A percentile compares a stretch with the other conserved stretches of the same genome.
Conservation (phyloP, 2,113 vertebrate species). For the Colistium nudipinnis region DNA sequence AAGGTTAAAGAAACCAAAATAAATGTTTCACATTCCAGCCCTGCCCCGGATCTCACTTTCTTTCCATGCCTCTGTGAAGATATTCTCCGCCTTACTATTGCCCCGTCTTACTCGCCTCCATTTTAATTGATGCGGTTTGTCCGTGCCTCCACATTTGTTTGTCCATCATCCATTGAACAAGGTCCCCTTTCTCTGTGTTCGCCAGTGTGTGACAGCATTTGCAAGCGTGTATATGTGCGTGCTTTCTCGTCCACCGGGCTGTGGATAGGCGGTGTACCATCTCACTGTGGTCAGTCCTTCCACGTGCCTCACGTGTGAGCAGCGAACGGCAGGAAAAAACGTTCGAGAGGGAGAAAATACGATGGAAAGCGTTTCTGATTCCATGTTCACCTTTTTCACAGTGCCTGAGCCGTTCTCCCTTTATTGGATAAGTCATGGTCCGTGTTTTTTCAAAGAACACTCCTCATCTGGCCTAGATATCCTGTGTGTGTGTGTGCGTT, state of each 20-base stretch:
- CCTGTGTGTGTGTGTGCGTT: not conserved
- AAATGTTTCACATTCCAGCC: constrained; percentile 25
- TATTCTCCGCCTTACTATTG: not conserved
- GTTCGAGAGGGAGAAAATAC: constrained; percentile 2
- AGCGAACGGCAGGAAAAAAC: constrained; percentile 13
- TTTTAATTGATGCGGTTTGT: constrained; percentile 37
- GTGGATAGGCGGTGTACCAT: constrained; percentile 12
- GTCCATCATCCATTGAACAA: constrained; percentile 41
- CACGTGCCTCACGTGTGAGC: constrained; percentile 3
- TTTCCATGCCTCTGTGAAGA: not conserved
- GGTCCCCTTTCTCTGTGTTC: constrained; percentile 55
- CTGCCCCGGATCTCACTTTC: not conserved
- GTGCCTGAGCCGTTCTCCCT: constrained; percentile 23
- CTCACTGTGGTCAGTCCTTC: constrained; percentile 2
- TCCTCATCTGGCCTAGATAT: constrained; percentile 57
- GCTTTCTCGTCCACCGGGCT: not conserved
- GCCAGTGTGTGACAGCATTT: constrained; percentile 50
- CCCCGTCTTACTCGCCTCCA: not conserved
- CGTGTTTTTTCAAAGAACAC: constrained; percentile 47
- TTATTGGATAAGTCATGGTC: constrained; percentile 60
- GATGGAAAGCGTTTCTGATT: constrained; percentile 8
- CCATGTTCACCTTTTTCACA: constrained; percentile 27
- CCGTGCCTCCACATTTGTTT: too few species aligned
- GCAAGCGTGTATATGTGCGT: constrained; percentile 20
- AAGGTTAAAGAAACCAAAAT: constrained; percentile 38